Percentiles rank a stretch among this genome's conserved stretches.
phyloP scores from a whole-genome alignment of 2,797 vertebrate species.

The Lepus townsendii region DNA sequence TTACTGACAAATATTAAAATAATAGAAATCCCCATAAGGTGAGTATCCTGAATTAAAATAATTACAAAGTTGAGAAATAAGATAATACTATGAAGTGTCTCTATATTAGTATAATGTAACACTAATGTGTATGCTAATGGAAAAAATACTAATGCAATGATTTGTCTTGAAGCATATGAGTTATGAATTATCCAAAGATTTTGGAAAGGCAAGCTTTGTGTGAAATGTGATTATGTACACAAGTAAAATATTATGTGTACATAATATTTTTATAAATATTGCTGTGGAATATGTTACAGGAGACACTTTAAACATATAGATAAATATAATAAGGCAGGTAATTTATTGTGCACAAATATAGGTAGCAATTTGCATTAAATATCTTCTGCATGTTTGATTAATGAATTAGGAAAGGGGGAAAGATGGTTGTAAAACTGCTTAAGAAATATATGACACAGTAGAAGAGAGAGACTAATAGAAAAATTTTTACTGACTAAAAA shows the following conservation, averaged over 20 bases:
- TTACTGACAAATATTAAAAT: background rate
- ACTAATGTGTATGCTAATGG: background rate
- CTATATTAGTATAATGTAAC: background rate
- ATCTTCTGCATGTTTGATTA: background rate
- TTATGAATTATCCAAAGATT: background rate
- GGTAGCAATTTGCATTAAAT: background rate
- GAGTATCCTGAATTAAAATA: background rate
- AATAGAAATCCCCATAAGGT: background rate
- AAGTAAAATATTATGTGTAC: background rate
- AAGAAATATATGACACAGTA: background rate
- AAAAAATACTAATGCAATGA: background rate
- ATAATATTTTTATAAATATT: background rate
- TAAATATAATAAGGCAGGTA: background rate
- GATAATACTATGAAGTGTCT: background rate
- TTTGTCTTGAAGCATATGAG: background rate
- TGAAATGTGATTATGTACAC: background rate
- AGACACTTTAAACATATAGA: background rate
- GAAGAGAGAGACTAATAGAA: background rate
- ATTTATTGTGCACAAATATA: background rate
- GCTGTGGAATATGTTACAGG: background rate
- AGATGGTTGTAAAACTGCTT: background rate
- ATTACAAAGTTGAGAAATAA: background rate
- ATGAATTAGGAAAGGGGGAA: background rate
- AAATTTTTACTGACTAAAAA: constrained; percentile 27
- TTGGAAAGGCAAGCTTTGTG: background rate